Evolutionary conservation across 35 echinoderm and acorn worm genomes (phyloP), one percentile per base, ranked within the genome.

Genomic region (Apostichopus californicus): DNA sequence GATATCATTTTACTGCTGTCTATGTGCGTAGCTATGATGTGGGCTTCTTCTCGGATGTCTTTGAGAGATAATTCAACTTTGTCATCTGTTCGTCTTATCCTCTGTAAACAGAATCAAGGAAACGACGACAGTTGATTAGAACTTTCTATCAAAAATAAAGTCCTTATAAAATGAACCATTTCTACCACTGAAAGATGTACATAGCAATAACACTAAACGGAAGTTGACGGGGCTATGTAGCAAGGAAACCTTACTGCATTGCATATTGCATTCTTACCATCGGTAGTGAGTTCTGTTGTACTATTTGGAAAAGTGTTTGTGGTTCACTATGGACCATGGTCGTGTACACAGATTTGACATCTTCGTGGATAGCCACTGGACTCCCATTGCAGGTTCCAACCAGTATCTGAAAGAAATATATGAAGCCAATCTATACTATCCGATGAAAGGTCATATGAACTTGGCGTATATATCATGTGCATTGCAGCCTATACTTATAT

Each of bases 11-110:
- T 54, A 63, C 85, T 57, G 57, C 64, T 87, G 12, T 59, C 85
- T 28, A 87, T 18, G 20, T 87, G 85, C 8, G 85, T 87, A 14
- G 57, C 85, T 61, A 87, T 87, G 12, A 87, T 57, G 20, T 87
- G 85, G n/a, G 57, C 14, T 9, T 87, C 85, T 71, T 87, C 57
- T 63, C 57, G 54, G 9, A 17, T 9, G 9, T 18, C 85, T 2
- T 23, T 61, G 57, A 87, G 23, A 71, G 14, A n/a, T 7, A 87
- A 0, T 11, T 6, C 59, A 13, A 7, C 54, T 46, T 28, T 66
- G 57, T 87, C 85, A 46, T 87, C 55, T 65, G 58, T 24, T 25
- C 52, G 54, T 14, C 85, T 55, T 15, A 87, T 13, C 22, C 85
- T 87, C 85, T 87, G 85, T 68, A 34, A 34, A 34, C 28, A 34